Conservation (phyloP, 2,113 vertebrate genomes). For the Macquaria australasica region DNA sequence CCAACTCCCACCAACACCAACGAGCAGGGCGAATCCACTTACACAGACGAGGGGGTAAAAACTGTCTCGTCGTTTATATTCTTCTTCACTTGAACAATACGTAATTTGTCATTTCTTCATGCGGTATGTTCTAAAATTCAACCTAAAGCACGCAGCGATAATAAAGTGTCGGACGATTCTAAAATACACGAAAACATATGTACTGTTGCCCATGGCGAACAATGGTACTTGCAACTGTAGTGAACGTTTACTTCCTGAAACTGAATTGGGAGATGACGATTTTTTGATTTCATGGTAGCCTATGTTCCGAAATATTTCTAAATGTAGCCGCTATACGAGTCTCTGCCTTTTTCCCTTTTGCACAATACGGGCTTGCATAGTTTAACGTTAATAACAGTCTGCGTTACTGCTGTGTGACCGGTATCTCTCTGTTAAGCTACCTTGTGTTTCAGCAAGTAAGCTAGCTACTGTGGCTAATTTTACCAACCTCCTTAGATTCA, state of each 20-base stretch:
- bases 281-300: conserved; percentile 63
- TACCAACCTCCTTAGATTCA: conserved; percentile 7
- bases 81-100: accelerated
- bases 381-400: neutral
- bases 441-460: conserved; percentile 28
- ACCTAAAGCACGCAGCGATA: accelerated
- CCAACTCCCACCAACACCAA: conserved; percentile 29
- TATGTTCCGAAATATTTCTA: conserved; percentile 19
- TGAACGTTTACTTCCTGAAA: conserved; percentile 76
- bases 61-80: neutral
- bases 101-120: accelerated
- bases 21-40: conserved; percentile 48
- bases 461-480: conserved; percentile 72
- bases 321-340: neutral
- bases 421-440: conserved; percentile 15
- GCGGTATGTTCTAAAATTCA: accelerated
- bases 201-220: neutral
- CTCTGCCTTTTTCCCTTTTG: neutral
- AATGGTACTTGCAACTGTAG: conserved; percentile 66
- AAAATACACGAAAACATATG: neutral
- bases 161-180: accelerated
- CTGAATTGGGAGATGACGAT: conserved; percentile 64
- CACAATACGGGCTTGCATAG: neutral
- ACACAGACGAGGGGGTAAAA: neutral
- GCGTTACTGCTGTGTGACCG: neutral